A percentile compares a stretch with the other conserved stretches of the same genome.
These are phyloP conservation scores for Dione vanillae DNA, from an alignment of 2,888 invertebrate genomes.

Conservation along the genomic window DNA sequence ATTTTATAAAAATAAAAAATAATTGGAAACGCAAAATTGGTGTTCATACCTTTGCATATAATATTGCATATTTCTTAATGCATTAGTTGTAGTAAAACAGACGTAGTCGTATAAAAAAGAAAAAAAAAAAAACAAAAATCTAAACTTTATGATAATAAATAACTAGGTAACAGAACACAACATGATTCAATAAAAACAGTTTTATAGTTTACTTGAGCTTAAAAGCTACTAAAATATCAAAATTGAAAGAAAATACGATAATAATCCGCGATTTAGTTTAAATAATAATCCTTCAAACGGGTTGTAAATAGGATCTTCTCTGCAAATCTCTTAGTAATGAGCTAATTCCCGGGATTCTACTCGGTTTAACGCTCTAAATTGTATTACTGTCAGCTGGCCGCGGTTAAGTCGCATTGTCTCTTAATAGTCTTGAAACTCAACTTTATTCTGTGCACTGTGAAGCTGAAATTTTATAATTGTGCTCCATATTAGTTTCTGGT, in stretches of 20 bases:
- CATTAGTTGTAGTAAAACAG: too few relatives aligned
- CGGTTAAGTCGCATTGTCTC: constrained; percentile 35
- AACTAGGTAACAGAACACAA: too few relatives aligned
- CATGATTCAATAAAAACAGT: too few relatives aligned
- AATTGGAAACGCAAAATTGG: too few relatives aligned
- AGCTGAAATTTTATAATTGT: constrained; percentile 19
- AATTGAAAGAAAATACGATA: not conserved
- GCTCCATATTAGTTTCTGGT: not conserved
- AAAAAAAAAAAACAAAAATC: too few relatives aligned
- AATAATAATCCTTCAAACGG: constrained; percentile 27
- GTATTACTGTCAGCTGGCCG: constrained; percentile 41
- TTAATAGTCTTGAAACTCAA: constrained; percentile 33
- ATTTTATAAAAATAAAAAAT: too few relatives aligned
- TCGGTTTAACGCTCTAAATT: constrained; percentile 40
- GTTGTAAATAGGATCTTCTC: constrained; percentile 37
- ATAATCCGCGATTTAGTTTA: constrained; percentile 2
- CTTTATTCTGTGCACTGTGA: constrained; percentile 23
- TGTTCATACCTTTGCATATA: too few relatives aligned
- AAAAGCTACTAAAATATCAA: not conserved
- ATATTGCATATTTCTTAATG: too few relatives aligned
- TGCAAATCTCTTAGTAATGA: constrained; percentile 38
- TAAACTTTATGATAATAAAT: too few relatives aligned
- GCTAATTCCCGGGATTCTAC: constrained; percentile 40
- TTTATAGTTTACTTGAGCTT: too few relatives aligned
- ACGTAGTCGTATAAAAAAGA: too few relatives aligned